phyloP scores from a whole-genome alignment of 2,888 invertebrate genomes.

The Portevinia maculata region DNA sequence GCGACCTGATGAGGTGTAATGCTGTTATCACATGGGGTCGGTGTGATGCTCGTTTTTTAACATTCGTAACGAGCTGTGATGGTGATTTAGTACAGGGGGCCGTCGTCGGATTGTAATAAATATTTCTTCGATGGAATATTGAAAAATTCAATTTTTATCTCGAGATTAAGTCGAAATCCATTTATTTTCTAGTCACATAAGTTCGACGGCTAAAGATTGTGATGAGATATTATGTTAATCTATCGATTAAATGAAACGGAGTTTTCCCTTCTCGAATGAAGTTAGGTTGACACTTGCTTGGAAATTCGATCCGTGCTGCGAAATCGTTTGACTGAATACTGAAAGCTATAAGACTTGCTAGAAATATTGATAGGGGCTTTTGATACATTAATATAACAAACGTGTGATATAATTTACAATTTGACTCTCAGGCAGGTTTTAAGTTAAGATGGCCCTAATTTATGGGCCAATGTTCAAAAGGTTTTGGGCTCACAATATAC shows the following conservation, averaged over 20 bases:
- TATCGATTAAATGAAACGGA: neutral
- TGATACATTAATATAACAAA: no score
- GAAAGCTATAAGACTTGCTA: neutral
- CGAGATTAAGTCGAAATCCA: conserved; percentile 50
- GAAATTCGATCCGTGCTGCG: conserved; percentile 11
- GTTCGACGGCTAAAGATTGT: conserved; percentile 13
- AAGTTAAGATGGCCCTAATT: no score
- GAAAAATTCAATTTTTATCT: conserved; percentile 24
- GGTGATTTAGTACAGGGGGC: conserved; percentile 53
- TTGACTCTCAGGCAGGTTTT: no score
- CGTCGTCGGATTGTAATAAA: neutral
- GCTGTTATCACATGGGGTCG: conserved; percentile 40
- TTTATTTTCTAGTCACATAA: conserved; percentile 42
- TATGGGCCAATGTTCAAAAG: no score
- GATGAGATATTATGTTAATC: conserved; percentile 35
- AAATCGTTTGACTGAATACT: neutral
- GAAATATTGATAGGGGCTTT: neutral
- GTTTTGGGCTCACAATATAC: no score
- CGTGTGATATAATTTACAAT: no score
- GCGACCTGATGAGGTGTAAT: conserved; percentile 62
- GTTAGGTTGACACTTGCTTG: neutral
- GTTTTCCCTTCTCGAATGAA: neutral
- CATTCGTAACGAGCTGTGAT: conserved; percentile 58
- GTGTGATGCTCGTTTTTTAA: conserved; percentile 47
- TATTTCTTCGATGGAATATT: conserved; percentile 10